These are phyloP conservation scores for Patiria pectinifera DNA, from an alignment of 53 echinoderm and acorn worm genomes.

Conservation along the genomic window DNA sequence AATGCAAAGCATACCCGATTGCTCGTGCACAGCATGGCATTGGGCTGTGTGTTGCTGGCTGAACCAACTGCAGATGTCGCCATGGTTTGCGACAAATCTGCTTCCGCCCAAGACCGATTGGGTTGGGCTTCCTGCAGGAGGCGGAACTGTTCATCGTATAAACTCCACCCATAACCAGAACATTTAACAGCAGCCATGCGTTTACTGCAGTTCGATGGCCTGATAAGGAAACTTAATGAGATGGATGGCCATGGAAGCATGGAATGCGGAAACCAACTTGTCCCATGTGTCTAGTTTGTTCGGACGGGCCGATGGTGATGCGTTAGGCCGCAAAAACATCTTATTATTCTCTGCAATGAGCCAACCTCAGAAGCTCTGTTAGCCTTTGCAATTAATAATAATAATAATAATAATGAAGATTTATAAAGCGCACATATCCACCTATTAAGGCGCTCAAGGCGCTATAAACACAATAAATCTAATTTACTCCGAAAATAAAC, in stretches of 20 bases:
- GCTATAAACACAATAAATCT: no score
- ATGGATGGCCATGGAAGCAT: conserved; percentile 37
- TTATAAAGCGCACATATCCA: no score
- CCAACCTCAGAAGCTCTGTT: conserved; percentile 7
- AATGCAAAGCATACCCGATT: conserved; percentile 21
- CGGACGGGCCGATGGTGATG: neutral
- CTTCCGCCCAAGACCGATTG: conserved; percentile 33
- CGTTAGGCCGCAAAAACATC: conserved; percentile 11
- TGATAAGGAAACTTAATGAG: conserved; percentile 21
- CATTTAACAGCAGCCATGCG: conserved; percentile 13
- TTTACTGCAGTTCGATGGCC: conserved; percentile 51
- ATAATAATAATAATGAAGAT: no score
- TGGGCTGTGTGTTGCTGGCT: neutral
- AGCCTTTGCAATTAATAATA: neutral
- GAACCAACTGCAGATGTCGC: conserved; percentile 22
- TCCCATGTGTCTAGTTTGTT: conserved; percentile 16
- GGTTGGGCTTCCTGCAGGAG: conserved; percentile 37
- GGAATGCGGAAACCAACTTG: conserved; percentile 54
- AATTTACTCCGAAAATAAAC: no score
- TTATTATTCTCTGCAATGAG: conserved; percentile 7
- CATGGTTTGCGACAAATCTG: conserved; percentile 54
- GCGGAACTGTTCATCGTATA: conserved; percentile 51
- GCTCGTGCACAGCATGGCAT: neutral
- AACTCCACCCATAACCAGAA: conserved; percentile 47
- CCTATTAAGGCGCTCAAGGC: no score